Base-by-base conservation (phyloP, 2,113 vertebrate genomes). In the Microtus montanus region DNA sequence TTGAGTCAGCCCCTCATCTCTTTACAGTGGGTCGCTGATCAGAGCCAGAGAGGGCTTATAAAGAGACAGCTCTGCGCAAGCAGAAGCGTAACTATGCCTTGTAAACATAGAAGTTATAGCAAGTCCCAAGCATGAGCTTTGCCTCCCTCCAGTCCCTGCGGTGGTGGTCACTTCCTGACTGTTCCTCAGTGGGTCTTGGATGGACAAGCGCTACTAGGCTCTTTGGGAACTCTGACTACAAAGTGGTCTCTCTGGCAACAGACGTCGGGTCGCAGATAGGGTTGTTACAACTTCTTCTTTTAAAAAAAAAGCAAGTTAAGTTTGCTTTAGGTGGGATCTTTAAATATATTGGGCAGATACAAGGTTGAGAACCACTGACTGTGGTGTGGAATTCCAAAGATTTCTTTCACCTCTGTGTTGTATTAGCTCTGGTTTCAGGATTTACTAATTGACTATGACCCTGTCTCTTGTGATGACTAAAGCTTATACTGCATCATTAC, bases 1-100 rank as follows among this genome's bases (percentile, higher is more conserved):
- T 94, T 95, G 97, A 12, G 73, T 78, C 61, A 11, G 94, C 35
- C 87, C 5, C 13, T 88, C 24, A n/a, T 90, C 83, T 83, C 52
- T 94, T 86, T 86, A 47, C 7, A 58, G 10, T 66, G 70, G 35
- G 11, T 95, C 52, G 68, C 9, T 64, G n/a, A 30, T 93, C 24
- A 58, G 28, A 83, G 35, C 75, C 19, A 61, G 41, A 49, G 77
- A 9, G 11, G 89, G 41, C 75, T 93, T 86, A 9, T 49, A 54
- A 52, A 35, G 33, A 92, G 86, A 85, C 5, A 66, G 58, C 41
- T 88, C 24, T 68, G 82, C 83, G n/a, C 63, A 58, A 61, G 4
- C 71, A 58, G 73, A 90, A 61, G 7, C 63, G 64, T 80, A 90
- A 41, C 17, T 92, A 2, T 74, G 74, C 33, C 44, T 93, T 89